Percentiles rank a stretch among this genome's conserved stretches.
Evolutionary conservation across 2,113 vertebrate genomes (phyloP).

Genomic region (Mesembrinibis cayennensis): DNA sequence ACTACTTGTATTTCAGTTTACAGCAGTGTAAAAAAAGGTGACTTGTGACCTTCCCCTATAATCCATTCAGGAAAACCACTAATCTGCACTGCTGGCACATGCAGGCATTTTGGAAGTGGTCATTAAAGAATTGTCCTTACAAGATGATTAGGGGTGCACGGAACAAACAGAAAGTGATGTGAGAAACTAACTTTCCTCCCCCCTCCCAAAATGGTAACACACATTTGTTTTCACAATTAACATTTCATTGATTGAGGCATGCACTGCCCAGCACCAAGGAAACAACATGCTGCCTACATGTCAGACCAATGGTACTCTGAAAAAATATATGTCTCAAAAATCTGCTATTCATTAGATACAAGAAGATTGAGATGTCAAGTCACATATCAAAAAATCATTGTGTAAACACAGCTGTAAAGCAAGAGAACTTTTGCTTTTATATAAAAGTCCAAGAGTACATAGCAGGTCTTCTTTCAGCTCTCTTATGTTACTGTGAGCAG

Average conservation of each 20-base stretch:
- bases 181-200: not conserved
- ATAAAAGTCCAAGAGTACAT: not conserved
- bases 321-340: not conserved
- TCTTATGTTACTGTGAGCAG: not conserved
- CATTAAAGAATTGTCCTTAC: not conserved
- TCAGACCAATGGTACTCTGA: not conserved
- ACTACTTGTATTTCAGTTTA: not conserved
- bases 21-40: not conserved
- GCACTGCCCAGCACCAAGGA: not conserved
- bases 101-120: not conserved
- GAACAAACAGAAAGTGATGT: not conserved
- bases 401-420: not conserved
- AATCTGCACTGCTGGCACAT: not conserved
- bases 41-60: not conserved
- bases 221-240: not conserved
- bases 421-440: not conserved
- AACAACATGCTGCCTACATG: not conserved
- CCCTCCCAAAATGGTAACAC: accelerated
- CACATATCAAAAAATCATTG: not conserved
- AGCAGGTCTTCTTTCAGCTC: not conserved
- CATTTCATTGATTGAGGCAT: not conserved
- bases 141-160: not conserved
- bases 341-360: not conserved
- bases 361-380: not conserved
- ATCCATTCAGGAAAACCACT: not conserved